These are phyloP conservation scores for Sminthurinus signatus DNA, from an alignment of 1,140 invertebrate genomes.

Conservation along the genomic window DNA sequence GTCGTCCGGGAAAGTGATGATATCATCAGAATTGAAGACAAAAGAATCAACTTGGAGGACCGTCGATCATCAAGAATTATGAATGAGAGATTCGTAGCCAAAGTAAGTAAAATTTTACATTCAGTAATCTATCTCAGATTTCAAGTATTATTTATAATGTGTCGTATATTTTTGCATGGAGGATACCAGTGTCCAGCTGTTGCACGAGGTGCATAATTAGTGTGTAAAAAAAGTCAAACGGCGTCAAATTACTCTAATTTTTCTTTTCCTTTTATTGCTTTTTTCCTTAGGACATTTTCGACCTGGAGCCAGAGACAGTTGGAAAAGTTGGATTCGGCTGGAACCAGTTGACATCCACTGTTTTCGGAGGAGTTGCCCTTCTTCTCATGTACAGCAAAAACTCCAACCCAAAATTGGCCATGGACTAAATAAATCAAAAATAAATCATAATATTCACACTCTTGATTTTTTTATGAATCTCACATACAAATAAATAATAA, in stretches of 20 bases:
- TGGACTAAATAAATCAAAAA: slow-evolving; percentile 22
- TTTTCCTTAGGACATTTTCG: not conserved
- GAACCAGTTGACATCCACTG: slow-evolving; percentile 36
- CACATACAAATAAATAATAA: too few relatives aligned
- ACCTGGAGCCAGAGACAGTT: slow-evolving; percentile 9
- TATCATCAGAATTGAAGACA: not conserved
- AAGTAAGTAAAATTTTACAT: not conserved
- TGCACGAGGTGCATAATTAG: not conserved
- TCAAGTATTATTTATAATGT: not conserved
- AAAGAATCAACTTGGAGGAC: not conserved
- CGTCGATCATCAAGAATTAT: not conserved
- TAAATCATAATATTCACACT: too few relatives aligned
- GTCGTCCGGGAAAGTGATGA: slow-evolving; percentile 15
- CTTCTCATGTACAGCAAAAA: slow-evolving; percentile 33
- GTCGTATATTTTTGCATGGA: slow-evolving; percentile 3
- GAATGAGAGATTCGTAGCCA: not conserved
- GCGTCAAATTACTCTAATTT: slow-evolving; percentile 2
- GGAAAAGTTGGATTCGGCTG: slow-evolving; percentile 9
- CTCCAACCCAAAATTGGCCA: slow-evolving; percentile 23
- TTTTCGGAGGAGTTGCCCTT: slow-evolving; percentile 38
- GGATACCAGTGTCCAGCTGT: too few relatives aligned
- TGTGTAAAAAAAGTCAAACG: not conserved
- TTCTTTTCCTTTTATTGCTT: slow-evolving; percentile 12
- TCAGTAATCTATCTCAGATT: not conserved
- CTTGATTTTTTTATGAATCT: too few relatives aligned